These are phyloP conservation scores for Mallotus villosus DNA, from an alignment of 2,797 vertebrate genomes.

Conservation along the genomic window DNA sequence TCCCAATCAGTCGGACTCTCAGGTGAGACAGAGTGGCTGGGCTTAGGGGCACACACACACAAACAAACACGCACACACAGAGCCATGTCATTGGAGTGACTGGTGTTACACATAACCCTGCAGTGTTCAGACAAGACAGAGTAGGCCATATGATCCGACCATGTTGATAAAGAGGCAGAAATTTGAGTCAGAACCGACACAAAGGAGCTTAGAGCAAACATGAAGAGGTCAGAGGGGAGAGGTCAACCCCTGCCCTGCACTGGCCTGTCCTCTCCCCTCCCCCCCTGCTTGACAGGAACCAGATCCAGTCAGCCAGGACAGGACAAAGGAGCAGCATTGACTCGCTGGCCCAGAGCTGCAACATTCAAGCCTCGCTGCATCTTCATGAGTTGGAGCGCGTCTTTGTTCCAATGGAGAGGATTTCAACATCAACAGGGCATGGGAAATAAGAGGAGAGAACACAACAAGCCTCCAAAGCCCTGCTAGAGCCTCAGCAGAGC, in stretches of 20 bases:
- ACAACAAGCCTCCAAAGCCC: constrained; percentile 17
- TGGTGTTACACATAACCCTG: neutral
- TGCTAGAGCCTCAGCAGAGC: constrained; percentile 4
- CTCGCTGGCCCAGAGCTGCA: too few relatives aligned
- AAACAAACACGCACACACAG: neutral
- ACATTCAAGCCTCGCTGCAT: too few relatives aligned
- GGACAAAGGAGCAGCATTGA: neutral
- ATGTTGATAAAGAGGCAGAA: neutral
- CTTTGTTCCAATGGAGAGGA: neutral
- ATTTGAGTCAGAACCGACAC: neutral
- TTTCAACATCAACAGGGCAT: constrained; percentile 21
- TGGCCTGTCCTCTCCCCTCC: constrained; percentile 11
- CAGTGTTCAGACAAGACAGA: neutral
- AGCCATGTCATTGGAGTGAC: neutral
- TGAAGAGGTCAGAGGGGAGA: constrained; percentile 16
- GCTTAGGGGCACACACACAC: neutral
- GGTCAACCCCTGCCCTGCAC: constrained; percentile 5
- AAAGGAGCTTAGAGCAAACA: constrained; percentile 3
- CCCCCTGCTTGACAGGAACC: neutral
- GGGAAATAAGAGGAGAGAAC: constrained; percentile 10
- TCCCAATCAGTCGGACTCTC: constrained; percentile 13
- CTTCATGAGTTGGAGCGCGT: too few relatives aligned
- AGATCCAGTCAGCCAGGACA: neutral
- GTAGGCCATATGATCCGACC: constrained; percentile 1
- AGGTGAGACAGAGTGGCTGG: constrained; percentile 13